Conservation (phyloP, 2,888 invertebrate genomes). For the Drosophila cyrtoloma region DNA sequence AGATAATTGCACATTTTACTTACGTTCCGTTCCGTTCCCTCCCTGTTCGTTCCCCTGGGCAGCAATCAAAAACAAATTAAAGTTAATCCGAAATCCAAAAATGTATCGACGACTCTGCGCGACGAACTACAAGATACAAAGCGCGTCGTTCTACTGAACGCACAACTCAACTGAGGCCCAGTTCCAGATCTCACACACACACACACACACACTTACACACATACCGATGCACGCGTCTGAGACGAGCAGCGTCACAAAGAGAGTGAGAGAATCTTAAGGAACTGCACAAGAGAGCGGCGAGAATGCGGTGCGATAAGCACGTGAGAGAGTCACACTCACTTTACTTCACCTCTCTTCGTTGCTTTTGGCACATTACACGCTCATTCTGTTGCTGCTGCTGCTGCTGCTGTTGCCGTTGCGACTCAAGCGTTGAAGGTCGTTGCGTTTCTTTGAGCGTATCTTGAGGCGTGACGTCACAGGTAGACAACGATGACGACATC, state of each 20-base stretch:
- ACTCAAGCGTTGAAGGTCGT: constrained; percentile 74
- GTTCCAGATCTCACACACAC: constrained; percentile 35
- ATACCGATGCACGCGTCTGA: constrained; percentile 58
- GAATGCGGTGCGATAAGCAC: constrained; percentile 10
- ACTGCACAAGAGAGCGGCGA: constrained; percentile 23
- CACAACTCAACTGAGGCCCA: constrained; percentile 36
- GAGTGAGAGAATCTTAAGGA: constrained; percentile 42
- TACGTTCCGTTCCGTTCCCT: constrained; percentile 39
- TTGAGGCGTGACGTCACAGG: constrained; percentile 70
- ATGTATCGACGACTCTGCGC: constrained; percentile 43
- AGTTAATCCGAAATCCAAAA: constrained; percentile 60
- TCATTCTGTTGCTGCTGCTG: constrained; percentile 32
- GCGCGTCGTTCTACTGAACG: constrained; percentile 69
- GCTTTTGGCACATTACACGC: constrained; percentile 31
- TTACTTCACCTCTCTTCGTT: constrained; percentile 37
- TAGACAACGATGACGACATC: constrained; percentile 47
- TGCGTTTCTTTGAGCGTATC: constrained; percentile 73
- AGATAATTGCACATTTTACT: constrained; percentile 71
- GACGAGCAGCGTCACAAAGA: constrained; percentile 22
- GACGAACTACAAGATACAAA: constrained; percentile 71
- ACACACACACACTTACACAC: constrained; percentile 27
- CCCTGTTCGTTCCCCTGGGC: constrained; percentile 35
- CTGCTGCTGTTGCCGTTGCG: constrained; percentile 26
- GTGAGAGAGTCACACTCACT: constrained; percentile 14
- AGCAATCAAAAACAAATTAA: constrained; percentile 77